Base-by-base conservation (phyloP, 2,113 vertebrate species). In the Microcebus griseorufus region DNA sequence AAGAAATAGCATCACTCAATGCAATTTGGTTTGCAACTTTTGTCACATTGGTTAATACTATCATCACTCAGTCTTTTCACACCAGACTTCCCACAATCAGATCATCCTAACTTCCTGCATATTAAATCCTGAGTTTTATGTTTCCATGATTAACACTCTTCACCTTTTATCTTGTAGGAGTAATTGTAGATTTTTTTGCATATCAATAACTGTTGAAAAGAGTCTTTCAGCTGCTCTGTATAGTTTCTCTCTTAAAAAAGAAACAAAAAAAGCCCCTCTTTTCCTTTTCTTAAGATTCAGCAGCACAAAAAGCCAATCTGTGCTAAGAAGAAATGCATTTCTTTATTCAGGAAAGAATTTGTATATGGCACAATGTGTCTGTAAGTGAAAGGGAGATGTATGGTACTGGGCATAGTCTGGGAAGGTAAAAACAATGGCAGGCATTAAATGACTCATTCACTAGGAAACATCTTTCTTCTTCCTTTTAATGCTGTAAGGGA, bases 261-360 rank as follows among this genome's bases (percentile, higher is more conserved):
- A 27, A n/a, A 72, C 55, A 58, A 25, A 69, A 81, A 80, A 37
- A 34, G 3, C 9, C 6, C 18, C 25, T 48, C 25, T 37, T 37
- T 73, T 73, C 11, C 6, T 78, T 34, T 18, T 18, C 22, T 67
- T 62, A 95, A 97, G 90, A 89, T 98, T 98, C 98, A 97, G 93
- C 64, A 92, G 95, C 98, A 98, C 98, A 98, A 98, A 98, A 53
- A 97, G 97, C 93, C 94, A 97, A 96, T 98, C 97, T 98, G 97
- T 98, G 95, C 94, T 98, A 95, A 87, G 96, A 96, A 98, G 95
- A 96, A 88, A 92, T 69, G 91, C 94, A 93, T 97, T 97, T 97
- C 93, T 98, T 88, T 93, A 79, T 94, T 94, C 11, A 98, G 96
- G 94, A 97, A 96, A 96, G 97, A 98, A 92, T 95, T 98, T 98